Evolutionary conservation across 2,888 invertebrate species (phyloP).

Genomic region (Epirrita christyi): DNA sequence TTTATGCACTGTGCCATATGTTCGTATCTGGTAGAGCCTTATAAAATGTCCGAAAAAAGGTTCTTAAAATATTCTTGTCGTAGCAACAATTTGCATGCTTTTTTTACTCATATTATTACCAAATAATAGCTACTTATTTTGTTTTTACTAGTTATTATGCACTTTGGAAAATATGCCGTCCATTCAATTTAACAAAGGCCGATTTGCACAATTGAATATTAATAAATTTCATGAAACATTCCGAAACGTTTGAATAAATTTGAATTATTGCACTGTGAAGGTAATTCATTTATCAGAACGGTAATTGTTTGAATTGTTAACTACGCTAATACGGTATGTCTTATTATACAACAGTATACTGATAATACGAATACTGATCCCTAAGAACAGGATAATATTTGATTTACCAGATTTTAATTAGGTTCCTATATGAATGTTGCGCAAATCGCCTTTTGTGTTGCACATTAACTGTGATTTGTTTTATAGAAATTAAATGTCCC

Average conservation of each 20-base stretch:
- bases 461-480: constrained; percentile 32
- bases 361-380: no score
- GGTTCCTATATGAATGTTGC: background rate
- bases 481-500: background rate
- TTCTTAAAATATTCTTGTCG: constrained; percentile 15
- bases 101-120: constrained; percentile 1
- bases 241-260: constrained; percentile 13
- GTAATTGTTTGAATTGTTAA: no score
- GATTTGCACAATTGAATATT: constrained; percentile 42
- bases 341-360: background rate
- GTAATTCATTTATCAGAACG: background rate
- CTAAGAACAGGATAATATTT: background rate
- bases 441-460: constrained; percentile 17
- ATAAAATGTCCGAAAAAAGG: background rate
- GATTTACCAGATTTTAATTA: background rate
- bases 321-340: background rate
- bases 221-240: constrained; percentile 1
- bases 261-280: background rate
- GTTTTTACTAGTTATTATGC: constrained; percentile 6
- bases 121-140: constrained; percentile 7
- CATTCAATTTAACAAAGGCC: constrained; percentile 8
- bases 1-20: constrained; percentile 8
- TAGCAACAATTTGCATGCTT: constrained; percentile 27
- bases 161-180: constrained; percentile 12
- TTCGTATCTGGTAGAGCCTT: background rate